A percentile compares a stretch with the other conserved stretches of the same genome.
phyloP scores from a whole-genome alignment of 2,888 invertebrate species.

The Ditula angustiorana region DNA sequence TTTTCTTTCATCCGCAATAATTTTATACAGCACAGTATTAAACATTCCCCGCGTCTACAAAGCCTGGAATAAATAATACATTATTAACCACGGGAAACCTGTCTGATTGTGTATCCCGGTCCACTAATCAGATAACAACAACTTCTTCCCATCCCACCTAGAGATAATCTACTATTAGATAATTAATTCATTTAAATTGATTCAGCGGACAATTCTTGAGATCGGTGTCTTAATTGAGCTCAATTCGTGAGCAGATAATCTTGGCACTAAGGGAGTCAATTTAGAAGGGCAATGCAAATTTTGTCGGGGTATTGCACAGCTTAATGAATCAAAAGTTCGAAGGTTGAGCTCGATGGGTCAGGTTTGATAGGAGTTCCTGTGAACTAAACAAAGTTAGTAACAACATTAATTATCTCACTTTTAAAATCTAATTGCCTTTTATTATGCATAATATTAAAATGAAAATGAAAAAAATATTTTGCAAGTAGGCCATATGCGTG shows the following conservation, averaged over 20 bases:
- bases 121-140: constrained; percentile 20
- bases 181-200: constrained; percentile 78
- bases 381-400: neutral
- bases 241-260: constrained; percentile 82
- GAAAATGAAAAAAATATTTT: too few species aligned
- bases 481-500: too few species aligned
- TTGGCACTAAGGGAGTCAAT: constrained; percentile 59
- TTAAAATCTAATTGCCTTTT: too few species aligned
- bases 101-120: constrained; percentile 6
- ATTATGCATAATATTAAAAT: too few species aligned
- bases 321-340: constrained; percentile 39
- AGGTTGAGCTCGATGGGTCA: constrained; percentile 35
- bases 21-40: too few species aligned
- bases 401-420: too few species aligned
- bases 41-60: neutral
- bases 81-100: neutral
- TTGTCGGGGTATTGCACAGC: constrained; percentile 39
- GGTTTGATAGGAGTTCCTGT: constrained; percentile 24
- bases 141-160: constrained; percentile 18
- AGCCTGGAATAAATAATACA: neutral
- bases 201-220: constrained; percentile 77
- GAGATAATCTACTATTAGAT: constrained; percentile 45
- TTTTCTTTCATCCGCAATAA: too few species aligned
- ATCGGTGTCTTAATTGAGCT: constrained; percentile 81
- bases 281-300: constrained; percentile 81